phyloP scores from a whole-genome alignment of 2,113 vertebrate genomes.

The Prionailurus bengalensis region DNA sequence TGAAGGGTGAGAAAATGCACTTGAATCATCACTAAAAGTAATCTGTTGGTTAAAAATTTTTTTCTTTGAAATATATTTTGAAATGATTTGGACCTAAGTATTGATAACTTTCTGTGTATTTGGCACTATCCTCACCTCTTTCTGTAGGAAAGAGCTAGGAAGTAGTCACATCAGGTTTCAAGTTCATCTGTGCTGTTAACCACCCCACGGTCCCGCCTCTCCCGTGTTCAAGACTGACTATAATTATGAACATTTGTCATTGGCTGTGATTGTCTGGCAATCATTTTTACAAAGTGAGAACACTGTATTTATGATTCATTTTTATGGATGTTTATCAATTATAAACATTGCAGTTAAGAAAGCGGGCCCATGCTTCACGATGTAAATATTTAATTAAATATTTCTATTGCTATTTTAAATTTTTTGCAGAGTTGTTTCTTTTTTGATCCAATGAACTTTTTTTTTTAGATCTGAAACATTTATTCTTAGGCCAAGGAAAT shows the following conservation, averaged over 20 bases:
- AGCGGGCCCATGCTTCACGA: background rate
- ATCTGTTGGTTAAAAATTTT: background rate
- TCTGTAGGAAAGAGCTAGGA: background rate
- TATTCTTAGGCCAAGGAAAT: background rate
- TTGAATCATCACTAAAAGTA: background rate
- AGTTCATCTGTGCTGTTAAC: background rate
- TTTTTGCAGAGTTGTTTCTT: background rate
- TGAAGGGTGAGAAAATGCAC: background rate
- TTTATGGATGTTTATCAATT: background rate
- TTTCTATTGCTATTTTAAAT: background rate
- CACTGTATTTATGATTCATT: background rate
- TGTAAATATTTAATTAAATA: background rate
- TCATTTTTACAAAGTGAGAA: slow-evolving; percentile 13
- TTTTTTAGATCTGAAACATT: background rate
- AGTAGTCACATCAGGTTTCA: background rate
- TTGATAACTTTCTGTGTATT: no score
- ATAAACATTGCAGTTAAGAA: background rate
- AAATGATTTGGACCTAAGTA: background rate
- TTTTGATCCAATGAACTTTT: background rate
- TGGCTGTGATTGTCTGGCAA: background rate
- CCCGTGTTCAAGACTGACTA: background rate
- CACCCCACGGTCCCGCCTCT: background rate
- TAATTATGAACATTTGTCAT: background rate
- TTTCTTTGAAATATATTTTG: background rate
- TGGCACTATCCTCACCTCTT: background rate